Base-by-base conservation (phyloP, 2,797 vertebrate species). In the Acestrorhynchus altus region DNA sequence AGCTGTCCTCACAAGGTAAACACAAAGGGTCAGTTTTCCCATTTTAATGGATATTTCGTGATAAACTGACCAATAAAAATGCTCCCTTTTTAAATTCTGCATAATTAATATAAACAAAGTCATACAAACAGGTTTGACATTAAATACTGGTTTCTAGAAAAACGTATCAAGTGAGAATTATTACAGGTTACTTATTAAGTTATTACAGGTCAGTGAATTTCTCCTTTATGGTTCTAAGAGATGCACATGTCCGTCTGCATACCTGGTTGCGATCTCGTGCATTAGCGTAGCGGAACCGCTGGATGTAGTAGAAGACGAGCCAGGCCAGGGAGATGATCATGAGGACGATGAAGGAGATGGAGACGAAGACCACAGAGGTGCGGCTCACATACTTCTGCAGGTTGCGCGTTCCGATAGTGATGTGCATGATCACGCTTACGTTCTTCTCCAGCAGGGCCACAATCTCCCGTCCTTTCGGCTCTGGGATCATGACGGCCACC, bases 301-400 rank as follows among this genome's bases (percentile, higher is more conserved):
- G 98, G 91, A 99, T 98, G 83, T 99, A 99, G 89, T 99, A 99
- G 92, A 99, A 99, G 90, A 99, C 96, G 49, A 99, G 95, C 98
- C 98, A 99, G 0, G 98, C 98, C 72, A 99, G 92, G 0, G 98
- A 99, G 91, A 99, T 98, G 92, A 98, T 99, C 98, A 99, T 99
- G 83, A 99, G 93, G 70, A 99, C 95, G 76, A 99, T 99, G 93
- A 99, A 99, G 91, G 98, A 99, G 93, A 99, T 99, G 89, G 98
- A 99, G 70, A 99, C 97, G 1, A 99, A 99, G 71, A 99, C 98
- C 20, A 99, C 98, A 0, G 98, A 99, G 0, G 98, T 99, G 68
- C 98, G 92, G 93, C 98, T 99, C 89, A 99, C 98, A 0, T 97
- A 99, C 88, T 99, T 99, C 93, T 99, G 98, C 90, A 99, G 87